Evolutionary conservation across 2,888 invertebrate genomes (phyloP), one percentile per base, ranked within the genome.

Genomic region (Ennomos erosarius): DNA sequence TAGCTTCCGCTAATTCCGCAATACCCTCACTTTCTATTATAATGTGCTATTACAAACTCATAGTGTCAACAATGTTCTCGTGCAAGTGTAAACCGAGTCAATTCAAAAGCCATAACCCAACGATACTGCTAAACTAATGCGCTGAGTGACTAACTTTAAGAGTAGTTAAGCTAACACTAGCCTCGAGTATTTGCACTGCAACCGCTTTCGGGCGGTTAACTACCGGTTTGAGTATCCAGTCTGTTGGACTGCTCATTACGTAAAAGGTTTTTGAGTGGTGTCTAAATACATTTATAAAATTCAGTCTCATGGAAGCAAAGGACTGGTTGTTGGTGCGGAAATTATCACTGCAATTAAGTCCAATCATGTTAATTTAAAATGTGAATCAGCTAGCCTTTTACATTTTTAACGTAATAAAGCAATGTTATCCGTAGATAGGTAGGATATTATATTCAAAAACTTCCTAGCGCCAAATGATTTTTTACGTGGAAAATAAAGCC

Each of bases 31-130:
- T 3, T 26, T 26, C 26, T 26, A 26, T 26, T 26, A 5, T 16
- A 16, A 16, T 26, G 26, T 26, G 5, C 26, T 26, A 26, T 11
- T n/a, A 38, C 10, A 38, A n/a, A 11, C n/a, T 38, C 5, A 38
- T 38, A 10, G 38, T n/a, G 1, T 16, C 26, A 42, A 42, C 40
- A 42, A 13, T 26, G 26, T 0, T 4, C 13, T 42, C 8, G n/a
- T 9, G 9, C 16, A 9, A 45, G 6, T 9, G 34, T 10, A 42
- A 51, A 60, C 37, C n/a, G 51, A 56, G 60, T 67, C 59, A 59
- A 68, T 73, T 68, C 65, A 61, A 68, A 69, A 68, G 63, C 69
- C 63, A 73, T 72, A 70, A 75, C 68, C 59, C 51, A 69, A 68
- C 70, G 71, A 73, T 67, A 62, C 67, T 59, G 4, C 52, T 68